phyloP scores from a whole-genome alignment of 2,113 vertebrate species.

The Leucoraja erinaceus region DNA sequence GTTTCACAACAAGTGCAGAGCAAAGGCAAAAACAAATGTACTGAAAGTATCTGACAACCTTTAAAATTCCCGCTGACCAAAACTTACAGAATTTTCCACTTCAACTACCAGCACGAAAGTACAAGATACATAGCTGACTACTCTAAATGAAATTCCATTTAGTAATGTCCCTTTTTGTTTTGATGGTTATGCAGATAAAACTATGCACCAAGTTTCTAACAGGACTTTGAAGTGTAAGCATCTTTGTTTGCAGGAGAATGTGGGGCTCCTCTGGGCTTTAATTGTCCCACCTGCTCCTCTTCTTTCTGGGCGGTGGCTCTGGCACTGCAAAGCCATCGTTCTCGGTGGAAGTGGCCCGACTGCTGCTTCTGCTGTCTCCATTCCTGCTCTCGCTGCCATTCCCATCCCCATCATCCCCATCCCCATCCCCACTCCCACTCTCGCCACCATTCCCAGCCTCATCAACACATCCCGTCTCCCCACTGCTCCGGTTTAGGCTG shows the following conservation, averaged over 20 bases:
- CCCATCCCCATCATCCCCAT: conserved; percentile 42
- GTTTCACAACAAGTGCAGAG: conserved; percentile 35
- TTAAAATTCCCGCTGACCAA: background rate
- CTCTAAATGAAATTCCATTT: conserved; percentile 25
- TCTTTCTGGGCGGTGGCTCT: conserved; percentile 88
- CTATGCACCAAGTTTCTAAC: conserved; percentile 32
- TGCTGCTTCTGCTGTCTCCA: conserved; percentile 46
- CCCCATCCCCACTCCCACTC: conserved; percentile 42
- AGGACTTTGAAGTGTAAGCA: conserved; percentile 28
- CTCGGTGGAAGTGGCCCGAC: conserved; percentile 44
- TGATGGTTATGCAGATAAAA: conserved; percentile 29
- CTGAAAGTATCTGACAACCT: conserved; percentile 25
- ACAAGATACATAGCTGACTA: conserved; percentile 34
- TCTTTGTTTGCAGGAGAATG: conserved; percentile 1
- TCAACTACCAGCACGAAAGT: conserved; percentile 28
- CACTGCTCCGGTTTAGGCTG: conserved; percentile 51
- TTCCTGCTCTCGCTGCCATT: conserved; percentile 44
- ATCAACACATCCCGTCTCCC: conserved; percentile 52
- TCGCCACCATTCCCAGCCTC: conserved; percentile 41
- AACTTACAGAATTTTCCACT: background rate
- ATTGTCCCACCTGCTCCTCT: conserved; percentile 97
- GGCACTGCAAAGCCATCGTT: conserved; percentile 86
- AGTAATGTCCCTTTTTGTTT: conserved; percentile 30
- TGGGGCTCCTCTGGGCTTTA: conserved; percentile 50
- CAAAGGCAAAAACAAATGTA: conserved; percentile 29